Evolutionary conservation across 2,888 invertebrate species (phyloP).

Genomic region (Hypomecis atomaria): DNA sequence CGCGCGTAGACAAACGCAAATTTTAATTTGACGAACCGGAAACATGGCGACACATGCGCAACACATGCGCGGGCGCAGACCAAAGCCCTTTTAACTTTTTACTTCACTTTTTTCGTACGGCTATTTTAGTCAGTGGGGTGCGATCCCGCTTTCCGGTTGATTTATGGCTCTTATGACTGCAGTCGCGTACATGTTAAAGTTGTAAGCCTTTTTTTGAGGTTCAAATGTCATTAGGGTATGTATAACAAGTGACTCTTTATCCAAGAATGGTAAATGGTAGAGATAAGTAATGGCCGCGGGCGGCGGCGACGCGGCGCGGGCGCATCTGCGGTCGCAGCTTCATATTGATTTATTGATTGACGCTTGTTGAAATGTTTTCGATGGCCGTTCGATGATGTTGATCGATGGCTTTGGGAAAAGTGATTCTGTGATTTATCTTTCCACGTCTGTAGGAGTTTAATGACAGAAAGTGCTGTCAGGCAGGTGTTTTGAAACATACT

Average conservation of each 20-base stretch:
- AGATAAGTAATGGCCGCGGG: slow-evolving; percentile 67
- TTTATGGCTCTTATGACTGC: slow-evolving; percentile 57
- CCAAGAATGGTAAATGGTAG: slow-evolving; percentile 61
- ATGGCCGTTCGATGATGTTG: slow-evolving; percentile 35
- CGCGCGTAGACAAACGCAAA: slow-evolving; percentile 64
- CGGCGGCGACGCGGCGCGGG: slow-evolving; percentile 44
- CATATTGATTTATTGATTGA: slow-evolving; percentile 69
- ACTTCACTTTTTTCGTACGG: slow-evolving; percentile 59
- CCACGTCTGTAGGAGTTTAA: slow-evolving; percentile 16
- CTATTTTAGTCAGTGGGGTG: slow-evolving; percentile 68
- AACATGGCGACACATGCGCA: slow-evolving; percentile 74
- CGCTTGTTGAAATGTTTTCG: slow-evolving; percentile 59
- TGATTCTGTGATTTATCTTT: slow-evolving; percentile 41
- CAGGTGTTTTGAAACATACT: slow-evolving; percentile 22
- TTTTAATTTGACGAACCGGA: slow-evolving; percentile 72
- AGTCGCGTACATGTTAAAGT: slow-evolving; percentile 46
- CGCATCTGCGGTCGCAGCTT: slow-evolving; percentile 60
- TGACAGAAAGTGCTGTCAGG: slow-evolving; percentile 22
- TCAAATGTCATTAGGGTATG: slow-evolving; percentile 56
- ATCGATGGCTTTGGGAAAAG: slow-evolving; percentile 39
- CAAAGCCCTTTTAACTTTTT: slow-evolving; percentile 70
- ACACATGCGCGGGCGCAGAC: slow-evolving; percentile 75
- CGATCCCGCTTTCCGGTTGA: slow-evolving; percentile 59
- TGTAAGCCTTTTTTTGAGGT: slow-evolving; percentile 31
- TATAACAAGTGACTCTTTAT: slow-evolving; percentile 67